phyloP scores from a whole-genome alignment of 2,888 invertebrate species.

The Nemapogon koenigi region DNA sequence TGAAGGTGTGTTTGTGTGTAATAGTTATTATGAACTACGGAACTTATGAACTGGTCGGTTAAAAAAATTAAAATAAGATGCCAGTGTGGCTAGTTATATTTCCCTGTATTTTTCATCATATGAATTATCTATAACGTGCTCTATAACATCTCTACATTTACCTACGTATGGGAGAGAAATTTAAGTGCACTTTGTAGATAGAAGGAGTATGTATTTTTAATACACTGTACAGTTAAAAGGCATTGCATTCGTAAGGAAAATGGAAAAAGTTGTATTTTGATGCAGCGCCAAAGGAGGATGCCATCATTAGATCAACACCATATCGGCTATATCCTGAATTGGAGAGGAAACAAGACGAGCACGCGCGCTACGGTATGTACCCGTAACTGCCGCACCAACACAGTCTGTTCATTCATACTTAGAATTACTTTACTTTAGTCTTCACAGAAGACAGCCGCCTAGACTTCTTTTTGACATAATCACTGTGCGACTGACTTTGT shows the following conservation, averaged over 20 bases:
- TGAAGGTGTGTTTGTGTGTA: too few relatives aligned
- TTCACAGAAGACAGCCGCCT: conserved; percentile 25
- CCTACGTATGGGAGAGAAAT: too few relatives aligned
- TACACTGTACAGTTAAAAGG: too few relatives aligned
- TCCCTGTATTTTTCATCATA: too few relatives aligned
- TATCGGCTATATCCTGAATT: conserved; percentile 58
- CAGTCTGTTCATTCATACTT: conserved; percentile 44
- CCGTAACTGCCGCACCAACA: neutral
- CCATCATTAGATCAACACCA: conserved; percentile 58
- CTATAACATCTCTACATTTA: too few relatives aligned
- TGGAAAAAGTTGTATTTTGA: conserved; percentile 47
- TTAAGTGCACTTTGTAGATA: too few relatives aligned
- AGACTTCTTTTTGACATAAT: conserved; percentile 6
- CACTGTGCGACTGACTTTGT: conserved; percentile 7
- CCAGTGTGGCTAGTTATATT: too few relatives aligned
- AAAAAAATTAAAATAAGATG: too few relatives aligned
- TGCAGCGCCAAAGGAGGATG: conserved; percentile 43
- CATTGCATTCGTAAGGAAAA: conserved; percentile 38
- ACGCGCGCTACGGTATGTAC: conserved; percentile 24
- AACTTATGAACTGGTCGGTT: too few relatives aligned
- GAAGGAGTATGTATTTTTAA: too few relatives aligned
- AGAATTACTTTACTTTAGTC: conserved; percentile 21
- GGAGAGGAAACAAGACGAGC: conserved; percentile 42
- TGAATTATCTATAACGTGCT: too few relatives aligned
- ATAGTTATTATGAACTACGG: too few relatives aligned